Evolutionary conservation across 2,888 invertebrate genomes (phyloP), one percentile per base, ranked within the genome.

Genomic region (Luperina nickerlii): DNA sequence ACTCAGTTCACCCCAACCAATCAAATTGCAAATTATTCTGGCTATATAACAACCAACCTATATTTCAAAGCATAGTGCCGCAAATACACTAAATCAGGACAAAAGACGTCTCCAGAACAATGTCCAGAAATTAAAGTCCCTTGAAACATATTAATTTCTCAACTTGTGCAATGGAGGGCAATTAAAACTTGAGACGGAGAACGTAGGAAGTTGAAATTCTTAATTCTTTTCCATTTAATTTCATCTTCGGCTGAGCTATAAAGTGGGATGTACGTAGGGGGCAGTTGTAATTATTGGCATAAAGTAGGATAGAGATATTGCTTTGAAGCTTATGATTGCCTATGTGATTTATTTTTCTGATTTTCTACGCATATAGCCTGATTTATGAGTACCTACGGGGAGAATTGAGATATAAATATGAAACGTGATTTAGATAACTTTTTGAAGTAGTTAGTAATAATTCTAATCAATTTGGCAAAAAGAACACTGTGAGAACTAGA

Each of bases 131-230:
- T 91, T 90, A 92, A 92, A 92, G 91, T 92, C 90, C 88, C 90
- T 90, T 89, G 91, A 92, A 93, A 93, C 94, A 94, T 95, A 95
- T 95, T 95, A 95, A 95, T 96, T 94, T 95, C 93, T 90, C 92
- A 94, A 94, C 91, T 95, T 91, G 91, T 92, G 92, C 94, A 92
- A 94, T 93, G 92, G 93, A 92, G 92, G 94, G 93, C 94, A 96
- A 96, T 96, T 95, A 95, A 95, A 96, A 96, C 93, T 96, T 95
- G 83, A 87, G 89, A 90, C 91, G 90, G 90, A 92, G 92, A 94
- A 93, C 91, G 91, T 92, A 92, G 89, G 89, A 94, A 94, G 91
- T 94, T 92, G 91, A 93, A 91, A 92, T 92, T 93, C 91, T 92
- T 91, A 90, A 92, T 93, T 92, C 91, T 93, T 93, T 93, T 86